Percentiles rank a stretch among this genome's conserved stretches.
Conservation (phyloP, 2,888 invertebrate species). For the Mycalesis mineus region DNA sequence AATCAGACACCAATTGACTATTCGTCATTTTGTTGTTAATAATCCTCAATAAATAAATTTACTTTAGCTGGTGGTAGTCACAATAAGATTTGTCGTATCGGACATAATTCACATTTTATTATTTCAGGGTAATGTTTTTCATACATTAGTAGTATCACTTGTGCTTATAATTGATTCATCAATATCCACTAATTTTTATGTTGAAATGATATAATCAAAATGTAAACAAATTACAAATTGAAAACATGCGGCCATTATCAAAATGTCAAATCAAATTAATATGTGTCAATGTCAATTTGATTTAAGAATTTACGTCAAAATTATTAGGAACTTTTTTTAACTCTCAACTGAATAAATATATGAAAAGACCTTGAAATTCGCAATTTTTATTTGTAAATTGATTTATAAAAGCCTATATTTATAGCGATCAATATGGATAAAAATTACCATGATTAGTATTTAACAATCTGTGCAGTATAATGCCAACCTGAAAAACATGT, state of each 20-base stretch:
- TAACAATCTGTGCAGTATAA: not conserved
- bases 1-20: constrained; percentile 76
- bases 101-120: not conserved
- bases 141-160: constrained; percentile 19
- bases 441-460: too few species aligned
- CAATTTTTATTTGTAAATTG: too few species aligned
- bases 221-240: constrained; percentile 49
- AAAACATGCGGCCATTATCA: constrained; percentile 51
- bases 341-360: too few species aligned
- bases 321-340: too few species aligned
- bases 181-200: not conserved
- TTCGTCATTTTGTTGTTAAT: constrained; percentile 22
- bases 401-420: too few species aligned
- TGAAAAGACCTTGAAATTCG: too few species aligned
- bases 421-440: too few species aligned
- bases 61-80: not conserved
- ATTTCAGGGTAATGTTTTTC: not conserved
- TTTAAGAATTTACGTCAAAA: not conserved
- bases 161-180: not conserved
- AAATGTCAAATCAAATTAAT: not conserved
- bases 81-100: not conserved
- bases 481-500: not conserved
- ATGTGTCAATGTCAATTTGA: not conserved
- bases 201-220: constrained; percentile 28
- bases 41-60: not conserved